A percentile compares a stretch with the other conserved stretches of the same genome.
phyloP scores from a whole-genome alignment of 2,797 vertebrate genomes.

The Valencia hispanica region DNA sequence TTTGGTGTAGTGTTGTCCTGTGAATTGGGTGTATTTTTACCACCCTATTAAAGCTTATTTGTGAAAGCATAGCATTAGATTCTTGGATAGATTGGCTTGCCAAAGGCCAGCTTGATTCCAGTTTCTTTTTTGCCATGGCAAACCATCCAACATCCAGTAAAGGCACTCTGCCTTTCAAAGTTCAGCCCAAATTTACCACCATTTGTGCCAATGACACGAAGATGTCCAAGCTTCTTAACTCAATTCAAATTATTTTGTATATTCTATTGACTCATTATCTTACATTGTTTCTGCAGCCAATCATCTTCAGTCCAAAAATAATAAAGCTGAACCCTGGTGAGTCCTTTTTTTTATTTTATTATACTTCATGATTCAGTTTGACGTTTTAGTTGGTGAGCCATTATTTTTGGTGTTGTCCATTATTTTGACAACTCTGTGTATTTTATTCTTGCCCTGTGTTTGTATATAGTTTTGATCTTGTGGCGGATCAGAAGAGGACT shows the following conservation, averaged over 20 bases:
- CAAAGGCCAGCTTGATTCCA: neutral
- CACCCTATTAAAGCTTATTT: neutral
- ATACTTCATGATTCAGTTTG: constrained; percentile 1
- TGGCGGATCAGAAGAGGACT: constrained; percentile 88
- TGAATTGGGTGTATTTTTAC: neutral
- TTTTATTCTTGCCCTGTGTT: constrained; percentile 21
- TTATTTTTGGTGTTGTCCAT: too few species aligned
- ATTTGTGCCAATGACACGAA: neutral
- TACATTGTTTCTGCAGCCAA: constrained; percentile 84
- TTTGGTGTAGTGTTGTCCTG: neutral
- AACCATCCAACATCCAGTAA: neutral
- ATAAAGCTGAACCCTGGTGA: constrained; percentile 86
- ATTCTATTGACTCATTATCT: neutral
- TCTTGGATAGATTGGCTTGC: neutral
- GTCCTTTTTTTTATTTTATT: constrained; percentile 38
- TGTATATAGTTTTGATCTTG: constrained; percentile 76
- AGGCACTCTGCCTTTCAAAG: neutral
- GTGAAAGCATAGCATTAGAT: neutral
- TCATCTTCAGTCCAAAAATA: constrained; percentile 85
- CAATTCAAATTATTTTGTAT: neutral
- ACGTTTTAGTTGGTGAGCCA: neutral
- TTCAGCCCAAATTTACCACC: neutral
- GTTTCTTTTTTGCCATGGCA: neutral
- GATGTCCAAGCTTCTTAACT: neutral
- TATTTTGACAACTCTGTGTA: neutral